These are phyloP conservation scores for Conchocele bisecta DNA, from an alignment of 2,888 invertebrate genomes.

Conservation along the genomic window DNA sequence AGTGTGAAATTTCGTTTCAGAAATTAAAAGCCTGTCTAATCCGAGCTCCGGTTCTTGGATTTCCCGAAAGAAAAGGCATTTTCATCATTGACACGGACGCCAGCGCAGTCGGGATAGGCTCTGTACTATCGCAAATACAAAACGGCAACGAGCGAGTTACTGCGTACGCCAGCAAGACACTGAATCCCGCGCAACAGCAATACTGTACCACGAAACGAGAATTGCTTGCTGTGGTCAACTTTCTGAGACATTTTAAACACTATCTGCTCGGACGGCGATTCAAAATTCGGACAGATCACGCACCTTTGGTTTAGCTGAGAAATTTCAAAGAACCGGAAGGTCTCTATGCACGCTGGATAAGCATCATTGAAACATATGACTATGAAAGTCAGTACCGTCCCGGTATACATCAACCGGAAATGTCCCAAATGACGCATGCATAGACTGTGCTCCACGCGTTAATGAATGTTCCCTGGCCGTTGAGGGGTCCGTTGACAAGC, in stretches of 20 bases:
- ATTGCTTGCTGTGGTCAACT: slow-evolving; percentile 37
- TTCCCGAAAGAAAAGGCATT: neutral
- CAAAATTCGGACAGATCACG: slow-evolving; percentile 34
- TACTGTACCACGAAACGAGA: slow-evolving; percentile 40
- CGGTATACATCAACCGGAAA: slow-evolving; percentile 30
- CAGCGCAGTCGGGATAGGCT: slow-evolving; percentile 14
- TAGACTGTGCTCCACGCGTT: neutral
- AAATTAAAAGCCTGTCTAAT: slow-evolving; percentile 15
- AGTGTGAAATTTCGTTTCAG: slow-evolving; percentile 29
- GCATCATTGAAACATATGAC: slow-evolving; percentile 28
- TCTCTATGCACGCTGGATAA: slow-evolving; percentile 29
- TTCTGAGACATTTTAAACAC: slow-evolving; percentile 23
- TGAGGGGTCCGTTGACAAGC: neutral
- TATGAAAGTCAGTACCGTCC: slow-evolving; percentile 15
- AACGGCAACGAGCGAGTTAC: slow-evolving; percentile 27
- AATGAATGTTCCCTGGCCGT: neutral
- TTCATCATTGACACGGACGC: slow-evolving; percentile 37
- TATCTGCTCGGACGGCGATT: slow-evolving; percentile 27
- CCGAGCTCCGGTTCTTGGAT: slow-evolving; percentile 3
- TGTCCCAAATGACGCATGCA: neutral
- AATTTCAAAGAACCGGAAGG: slow-evolving; percentile 26
- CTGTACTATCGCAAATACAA: slow-evolving; percentile 20
- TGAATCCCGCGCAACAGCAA: slow-evolving; percentile 3
- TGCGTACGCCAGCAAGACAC: slow-evolving; percentile 21
- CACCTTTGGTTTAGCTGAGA: slow-evolving; percentile 21